Evolutionary conservation across 2,797 vertebrate species (phyloP).

Genomic region (Steatocranus sp.): DNA sequence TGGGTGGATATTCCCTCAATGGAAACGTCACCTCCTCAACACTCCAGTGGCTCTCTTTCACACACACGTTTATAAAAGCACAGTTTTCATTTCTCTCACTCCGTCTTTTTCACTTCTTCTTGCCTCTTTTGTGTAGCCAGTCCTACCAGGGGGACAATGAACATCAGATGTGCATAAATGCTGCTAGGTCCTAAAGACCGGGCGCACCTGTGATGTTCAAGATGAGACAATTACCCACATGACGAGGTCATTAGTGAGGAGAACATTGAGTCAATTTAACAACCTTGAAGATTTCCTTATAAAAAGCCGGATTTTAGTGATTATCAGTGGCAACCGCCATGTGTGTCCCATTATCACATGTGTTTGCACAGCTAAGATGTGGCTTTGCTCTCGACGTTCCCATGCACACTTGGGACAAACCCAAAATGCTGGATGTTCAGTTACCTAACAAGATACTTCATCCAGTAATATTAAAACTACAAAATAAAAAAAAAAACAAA

Average conservation of each 20-base stretch:
- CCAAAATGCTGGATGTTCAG: neutral
- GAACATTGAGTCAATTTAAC: constrained; percentile 26
- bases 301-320: constrained; percentile 18
- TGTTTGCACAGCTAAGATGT: constrained; percentile 26
- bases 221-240: constrained; percentile 49
- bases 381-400: constrained; percentile 12
- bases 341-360: constrained; percentile 58
- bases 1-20: constrained; percentile 17
- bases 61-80: neutral
- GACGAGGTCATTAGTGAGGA: constrained; percentile 50
- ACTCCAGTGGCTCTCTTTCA: constrained; percentile 2
- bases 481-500: rapidly evolving
- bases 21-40: constrained; percentile 38
- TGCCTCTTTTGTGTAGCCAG: constrained; percentile 7
- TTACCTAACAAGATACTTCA: neutral
- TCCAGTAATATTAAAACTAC: neutral
- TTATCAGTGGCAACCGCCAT: constrained; percentile 51
- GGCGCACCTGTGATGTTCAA: constrained; percentile 49
- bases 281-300: constrained; percentile 47
- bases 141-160: constrained; percentile 48
- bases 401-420: neutral
- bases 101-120: constrained; percentile 3
- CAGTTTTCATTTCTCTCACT: constrained; percentile 5
- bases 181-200: constrained; percentile 38
- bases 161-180: constrained; percentile 62